A percentile compares a stretch with the other conserved stretches of the same genome.
These are phyloP conservation scores for Sorex araneus DNA, from an alignment of 2,113 vertebrate species.

Conservation along the genomic window DNA sequence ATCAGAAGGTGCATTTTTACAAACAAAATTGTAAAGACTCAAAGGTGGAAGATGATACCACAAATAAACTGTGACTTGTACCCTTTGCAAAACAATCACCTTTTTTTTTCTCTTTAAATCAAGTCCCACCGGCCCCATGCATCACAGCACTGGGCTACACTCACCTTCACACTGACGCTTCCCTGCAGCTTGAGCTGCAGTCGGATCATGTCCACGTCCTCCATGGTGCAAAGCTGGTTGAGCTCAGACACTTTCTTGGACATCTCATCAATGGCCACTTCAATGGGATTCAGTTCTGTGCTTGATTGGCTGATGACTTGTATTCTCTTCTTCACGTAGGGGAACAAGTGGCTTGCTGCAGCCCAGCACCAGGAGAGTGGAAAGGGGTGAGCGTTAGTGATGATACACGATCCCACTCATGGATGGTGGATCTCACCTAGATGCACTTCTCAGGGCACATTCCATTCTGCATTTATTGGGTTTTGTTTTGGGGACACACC, in stretches of 20 bases:
- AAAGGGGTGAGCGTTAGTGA: neutral
- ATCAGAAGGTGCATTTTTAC: neutral
- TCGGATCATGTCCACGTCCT: constrained; percentile 99
- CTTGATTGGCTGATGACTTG: constrained; percentile 97
- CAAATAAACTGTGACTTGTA: neutral
- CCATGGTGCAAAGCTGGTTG: constrained; percentile 96
- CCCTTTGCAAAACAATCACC: neutral
- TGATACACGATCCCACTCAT: too few species aligned
- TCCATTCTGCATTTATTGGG: neutral
- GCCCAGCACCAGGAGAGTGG: neutral
- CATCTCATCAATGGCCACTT: constrained; percentile 99
- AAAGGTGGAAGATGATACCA: neutral
- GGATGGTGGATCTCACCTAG: rapidly evolving
- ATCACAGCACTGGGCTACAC: rapidly evolving
- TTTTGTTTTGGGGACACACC: too few species aligned
- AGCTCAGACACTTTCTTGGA: constrained; percentile 98
- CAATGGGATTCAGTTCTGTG: constrained; percentile 97
- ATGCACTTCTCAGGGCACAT: rapidly evolving
- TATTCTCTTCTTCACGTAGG: constrained; percentile 98
- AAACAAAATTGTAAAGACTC: neutral
- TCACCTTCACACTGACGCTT: constrained; percentile 96
- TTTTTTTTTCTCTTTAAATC: too few species aligned
- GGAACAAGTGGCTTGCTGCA: constrained; percentile 95
- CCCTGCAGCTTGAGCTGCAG: constrained; percentile 99
- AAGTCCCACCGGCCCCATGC: rapidly evolving